These are phyloP conservation scores for Rhizoglyphus robini DNA, from an alignment of 1,140 invertebrate species.

Conservation along the genomic window DNA sequence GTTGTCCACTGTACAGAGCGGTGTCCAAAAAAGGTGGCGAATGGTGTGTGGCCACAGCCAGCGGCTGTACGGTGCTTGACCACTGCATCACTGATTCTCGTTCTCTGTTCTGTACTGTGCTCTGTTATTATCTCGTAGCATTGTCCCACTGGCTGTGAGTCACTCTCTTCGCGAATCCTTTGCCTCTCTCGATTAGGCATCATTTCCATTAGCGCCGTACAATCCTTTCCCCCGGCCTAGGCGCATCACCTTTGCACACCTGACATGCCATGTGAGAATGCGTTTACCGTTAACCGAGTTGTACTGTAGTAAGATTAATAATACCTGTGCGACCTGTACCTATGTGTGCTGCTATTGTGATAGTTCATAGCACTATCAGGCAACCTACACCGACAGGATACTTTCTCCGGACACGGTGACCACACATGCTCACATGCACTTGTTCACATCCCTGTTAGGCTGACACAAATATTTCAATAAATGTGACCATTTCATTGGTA, in stretches of 20 bases:
- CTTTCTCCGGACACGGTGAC: constrained; percentile 8
- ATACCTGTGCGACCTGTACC: no score
- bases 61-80: background rate
- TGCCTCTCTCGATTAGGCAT: background rate
- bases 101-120: background rate
- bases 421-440: background rate
- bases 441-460: no score
- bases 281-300: background rate
- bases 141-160: no score
- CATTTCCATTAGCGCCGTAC: background rate
- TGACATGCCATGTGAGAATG: background rate
- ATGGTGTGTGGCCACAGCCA: constrained; percentile 2
- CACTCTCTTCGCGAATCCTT: background rate
- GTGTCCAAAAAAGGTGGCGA: background rate
- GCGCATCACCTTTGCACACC: background rate
- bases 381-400: constrained; percentile 1
- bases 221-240: background rate
- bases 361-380: no score
- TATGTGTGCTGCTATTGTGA: no score
- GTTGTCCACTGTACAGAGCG: background rate
- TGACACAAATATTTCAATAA: no score
- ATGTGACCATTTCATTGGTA: background rate
- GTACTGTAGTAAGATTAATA: no score
- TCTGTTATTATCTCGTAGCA: background rate
- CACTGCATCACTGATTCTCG: background rate